Base-by-base conservation (phyloP, 2,797 vertebrate genomes). In the Varecia variegata region DNA sequence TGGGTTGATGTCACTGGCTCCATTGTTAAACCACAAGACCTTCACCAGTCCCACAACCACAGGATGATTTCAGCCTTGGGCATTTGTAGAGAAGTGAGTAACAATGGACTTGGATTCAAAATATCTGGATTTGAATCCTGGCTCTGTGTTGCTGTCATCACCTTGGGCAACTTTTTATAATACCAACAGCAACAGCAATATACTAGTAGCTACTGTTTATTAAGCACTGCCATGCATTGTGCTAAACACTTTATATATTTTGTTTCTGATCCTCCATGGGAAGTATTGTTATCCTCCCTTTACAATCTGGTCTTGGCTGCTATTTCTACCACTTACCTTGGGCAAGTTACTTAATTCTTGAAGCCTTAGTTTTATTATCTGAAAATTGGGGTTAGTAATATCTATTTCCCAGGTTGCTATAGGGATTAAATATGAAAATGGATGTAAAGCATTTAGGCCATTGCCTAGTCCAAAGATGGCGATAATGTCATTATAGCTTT, bases 361-460 rank as follows among this genome's bases (percentile, higher is more conserved):
- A 90, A 95, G 60, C 25, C 68, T 88, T 88, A 52, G 30, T 94
- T 97, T 94, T 35, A 80, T 93, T n/a, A 30, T 65, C 35, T 94
- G 73, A 81, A 90, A 90, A 40, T 56, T 83, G 47, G 71, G 40
- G 25, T 92, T 88, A 85, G 74, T 88, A 58, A 47, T 77, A 40
- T 18, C 62, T 88, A 20, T 70, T 91, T 84, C 68, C 20, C 12
- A 27, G 17, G 43, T 82, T 35, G 45, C n/a, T 79, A 1, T 40
- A 82, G 87, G 35, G 79, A 89, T 88, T 93, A 67, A 62, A 54
- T 50, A 70, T 30, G 54, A 74, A 94, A 52, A 93, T 47, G 1
- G 70, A 9, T 21, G 18, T 43, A 30, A 86, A 81, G 54, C n/a
- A 20, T 45, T 45, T n/a, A 71, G 74, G 40, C 65, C 11, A 3